Evolutionary conservation across 2,888 invertebrate species (phyloP), one percentile per base, ranked within the genome.

Genomic region (Ichneumoninae sp.): DNA sequence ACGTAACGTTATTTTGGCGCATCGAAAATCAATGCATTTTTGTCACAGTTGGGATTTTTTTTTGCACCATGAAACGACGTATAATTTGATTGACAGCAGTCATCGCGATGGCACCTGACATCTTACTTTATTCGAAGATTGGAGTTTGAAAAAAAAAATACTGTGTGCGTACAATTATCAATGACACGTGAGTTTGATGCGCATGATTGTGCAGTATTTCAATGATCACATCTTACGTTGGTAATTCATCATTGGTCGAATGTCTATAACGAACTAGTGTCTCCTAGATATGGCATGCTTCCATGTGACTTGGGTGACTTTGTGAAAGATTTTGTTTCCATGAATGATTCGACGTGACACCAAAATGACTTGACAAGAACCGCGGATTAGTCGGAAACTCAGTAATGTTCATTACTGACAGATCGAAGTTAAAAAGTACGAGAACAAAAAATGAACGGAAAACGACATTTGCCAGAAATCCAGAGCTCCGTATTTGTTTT

Each of bases 191-290:
- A 66, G 22, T 16, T 66, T 26, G 16, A 33, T 47, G 30, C 44
- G 68, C 40, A 65, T 54, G 40, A 8, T 52, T 57, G 30, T 65
- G 63, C 36, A 13, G 47, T 83, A 60, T 26, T 52, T 22, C 0
- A 33, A 71, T 65, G 54, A 83, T 65, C 54, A 57, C 70, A 47
- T 69, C 60, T 66, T 52, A 22, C 19, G 40, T 66, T 60, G 70
- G 19, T 54, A 78, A 75, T 57, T 70, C 22, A 26, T 83, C n/a
- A 26, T 83, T 22, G 19, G n/a, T 75, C 52, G 57, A 36, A 75
- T 54, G 19, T 63, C n/a, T 71, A 47, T 4, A 33, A 82, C 57
- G 69, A 76, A 81, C 75, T 71, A 66, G 52, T 69, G 33, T 70
- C 54, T 69, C 70, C 52, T 44, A 69, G 52, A 73, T 54, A 44